Evolutionary conservation across 2,797 vertebrate genomes (phyloP), one percentile per base, ranked within the genome.

Genomic region (Catharus ustulatus): DNA sequence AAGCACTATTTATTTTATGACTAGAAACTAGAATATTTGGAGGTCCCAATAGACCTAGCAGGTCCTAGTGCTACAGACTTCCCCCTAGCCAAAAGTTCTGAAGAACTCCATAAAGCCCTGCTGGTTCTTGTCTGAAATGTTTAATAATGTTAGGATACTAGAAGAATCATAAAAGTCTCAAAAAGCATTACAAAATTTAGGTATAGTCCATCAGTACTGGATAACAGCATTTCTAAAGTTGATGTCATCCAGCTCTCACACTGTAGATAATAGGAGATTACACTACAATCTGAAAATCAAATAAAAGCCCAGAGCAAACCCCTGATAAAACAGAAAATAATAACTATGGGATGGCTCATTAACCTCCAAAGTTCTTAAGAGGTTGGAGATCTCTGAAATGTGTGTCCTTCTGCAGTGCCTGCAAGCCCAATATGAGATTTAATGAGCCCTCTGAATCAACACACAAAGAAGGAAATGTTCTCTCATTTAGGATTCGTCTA

Each of bases 331-430:
- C n/a, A 92, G 46, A 54, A 92, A 59, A 68, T 94, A 69, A 57
- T 89, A 89, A 96, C 72, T 93, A 58, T 59, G 22, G 36, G 51
- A 95, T 93, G 75, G 87, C 34, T 96, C 80, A 96, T 63, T 95
- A 95, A 80, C 85, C 67, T 89, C 80, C 76, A 86, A 15, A 91
- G 61, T 79, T 76, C 62, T 75, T 84, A 87, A 73, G 73, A 88
- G 81, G 88, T 24, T 84, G 71, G 87, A 59, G 67, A 88, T 92
- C 48, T 85, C 42, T 62, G 58, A 96, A 86, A 96, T 19, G 52
- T 80, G 40, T 75, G 84, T 95, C 77, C 89, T 94, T 95, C 87
- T 82, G 15, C 57, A 83, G n/a, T 86, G 90, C 75, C 61, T 89
- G 84, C 61, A 72, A 95, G 66, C 46, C 55, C 91, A 58, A 63